These are phyloP conservation scores for Phymorhynchus buccinoides DNA, from an alignment of 1,140 invertebrate genomes.

Conservation along the genomic window DNA sequence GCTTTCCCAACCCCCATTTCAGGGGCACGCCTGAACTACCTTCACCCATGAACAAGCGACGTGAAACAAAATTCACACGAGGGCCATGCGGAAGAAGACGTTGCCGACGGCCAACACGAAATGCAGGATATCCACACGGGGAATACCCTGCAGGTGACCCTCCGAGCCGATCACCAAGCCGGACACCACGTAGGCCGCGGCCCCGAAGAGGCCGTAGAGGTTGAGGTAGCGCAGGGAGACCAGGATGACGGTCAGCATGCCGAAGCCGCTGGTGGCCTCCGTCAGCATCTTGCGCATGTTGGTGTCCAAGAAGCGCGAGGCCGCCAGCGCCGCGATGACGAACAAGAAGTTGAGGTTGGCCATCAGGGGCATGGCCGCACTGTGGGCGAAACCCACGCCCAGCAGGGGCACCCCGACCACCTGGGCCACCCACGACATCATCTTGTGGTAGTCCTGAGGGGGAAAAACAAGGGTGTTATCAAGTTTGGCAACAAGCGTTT, in stretches of 20 bases:
- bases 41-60: conserved; percentile 7
- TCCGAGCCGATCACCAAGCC: conserved; percentile 49
- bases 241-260: conserved; percentile 56
- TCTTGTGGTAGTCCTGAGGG: conserved; percentile 50
- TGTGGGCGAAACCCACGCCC: conserved; percentile 53
- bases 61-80: conserved; percentile 45
- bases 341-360: conserved; percentile 52
- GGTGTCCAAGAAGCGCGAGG: conserved; percentile 42
- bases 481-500: no score
- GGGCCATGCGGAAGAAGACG: conserved; percentile 49
- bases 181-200: conserved; percentile 50
- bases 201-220: conserved; percentile 53
- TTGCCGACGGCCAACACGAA: conserved; percentile 57
- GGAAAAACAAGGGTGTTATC: no score
- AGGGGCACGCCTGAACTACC: no score
- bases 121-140: conserved; percentile 58
- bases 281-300: conserved; percentile 42
- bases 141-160: conserved; percentile 49
- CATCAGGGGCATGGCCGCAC: conserved; percentile 43
- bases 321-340: conserved; percentile 42
- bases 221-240: conserved; percentile 47
- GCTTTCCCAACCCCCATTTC: not conserved
- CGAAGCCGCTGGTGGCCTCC: conserved; percentile 53
- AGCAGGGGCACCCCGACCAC: conserved; percentile 54
- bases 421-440: conserved; percentile 53